Conservation (phyloP, 2,888 invertebrate species). For the Oligia strigilis region DNA sequence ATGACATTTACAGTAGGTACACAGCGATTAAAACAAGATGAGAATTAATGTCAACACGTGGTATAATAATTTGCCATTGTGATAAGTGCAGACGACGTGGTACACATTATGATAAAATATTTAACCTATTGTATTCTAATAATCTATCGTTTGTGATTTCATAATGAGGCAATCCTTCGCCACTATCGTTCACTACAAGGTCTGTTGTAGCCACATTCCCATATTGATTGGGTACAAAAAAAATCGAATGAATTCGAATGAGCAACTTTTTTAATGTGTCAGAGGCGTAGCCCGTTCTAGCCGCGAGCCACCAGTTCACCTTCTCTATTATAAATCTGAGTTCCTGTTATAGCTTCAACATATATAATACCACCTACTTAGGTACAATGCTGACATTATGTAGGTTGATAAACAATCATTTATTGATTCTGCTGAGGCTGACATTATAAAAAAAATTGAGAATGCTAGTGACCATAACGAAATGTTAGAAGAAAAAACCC, state of each 20-base stretch:
- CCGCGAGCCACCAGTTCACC: constrained; percentile 44
- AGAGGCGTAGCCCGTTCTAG: constrained; percentile 36
- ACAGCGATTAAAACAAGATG: constrained; percentile 26
- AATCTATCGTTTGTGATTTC: constrained; percentile 45
- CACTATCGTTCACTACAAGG: constrained; percentile 44
- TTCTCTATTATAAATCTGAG: constrained; percentile 36
- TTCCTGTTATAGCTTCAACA: constrained; percentile 55
- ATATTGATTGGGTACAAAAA: constrained; percentile 18
- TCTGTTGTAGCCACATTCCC: constrained; percentile 36
- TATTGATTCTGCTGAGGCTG: background rate
- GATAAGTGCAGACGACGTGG: constrained; percentile 15
- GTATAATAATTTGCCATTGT: constrained; percentile 50
- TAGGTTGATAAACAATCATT: constrained; percentile 2
- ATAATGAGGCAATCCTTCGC: constrained; percentile 52
- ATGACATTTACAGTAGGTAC: background rate
- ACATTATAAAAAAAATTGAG: constrained; percentile 6
- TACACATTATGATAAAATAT: constrained; percentile 36
- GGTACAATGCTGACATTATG: constrained; percentile 34
- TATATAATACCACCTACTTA: constrained; percentile 33
- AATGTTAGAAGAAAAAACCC: constrained; percentile 2
- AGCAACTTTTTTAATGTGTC: constrained; percentile 23
- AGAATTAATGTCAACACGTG: constrained; percentile 46
- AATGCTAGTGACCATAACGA: background rate
- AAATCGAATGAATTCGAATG: constrained; percentile 30
- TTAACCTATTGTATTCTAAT: constrained; percentile 55